phyloP scores from a whole-genome alignment of 1,140 invertebrate genomes.

The Berghia stephanieae region DNA sequence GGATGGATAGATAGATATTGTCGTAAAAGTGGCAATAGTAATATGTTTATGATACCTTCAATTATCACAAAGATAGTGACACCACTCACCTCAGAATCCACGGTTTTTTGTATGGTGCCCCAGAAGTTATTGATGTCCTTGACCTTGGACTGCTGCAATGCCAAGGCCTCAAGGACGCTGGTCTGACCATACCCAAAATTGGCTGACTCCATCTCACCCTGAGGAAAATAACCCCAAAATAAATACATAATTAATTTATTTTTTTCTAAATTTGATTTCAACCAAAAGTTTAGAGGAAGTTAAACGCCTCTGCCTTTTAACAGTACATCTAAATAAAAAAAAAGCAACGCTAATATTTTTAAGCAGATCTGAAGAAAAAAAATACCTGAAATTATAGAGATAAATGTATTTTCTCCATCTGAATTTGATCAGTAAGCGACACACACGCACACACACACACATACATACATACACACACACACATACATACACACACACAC shows the following conservation, averaged over 20 bases:
- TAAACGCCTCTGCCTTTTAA: no score
- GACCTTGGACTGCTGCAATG: conserved; percentile 27
- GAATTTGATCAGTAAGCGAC: neutral
- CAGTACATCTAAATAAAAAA: no score
- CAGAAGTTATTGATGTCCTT: conserved; percentile 41
- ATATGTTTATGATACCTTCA: neutral
- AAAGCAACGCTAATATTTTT: no score
- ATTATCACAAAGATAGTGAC: no score
- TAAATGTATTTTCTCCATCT: no score
- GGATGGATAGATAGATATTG: no score
- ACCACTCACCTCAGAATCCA: conserved; percentile 39
- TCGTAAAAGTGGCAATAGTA: neutral
- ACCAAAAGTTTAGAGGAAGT: no score
- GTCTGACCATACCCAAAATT: conserved; percentile 36
- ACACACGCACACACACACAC: neutral
- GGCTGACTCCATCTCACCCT: conserved; percentile 40
- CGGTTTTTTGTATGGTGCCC: conserved; percentile 36
- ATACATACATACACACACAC: neutral
- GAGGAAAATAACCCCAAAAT: no score
- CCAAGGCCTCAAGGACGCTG: conserved; percentile 38
- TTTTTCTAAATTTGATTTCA: no score
- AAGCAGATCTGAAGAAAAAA: no score
- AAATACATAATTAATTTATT: no score
- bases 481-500: neutral
- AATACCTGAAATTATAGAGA: no score